Conservation (phyloP, 2,113 vertebrate species). For the Motacilla tschutschensis region DNA sequence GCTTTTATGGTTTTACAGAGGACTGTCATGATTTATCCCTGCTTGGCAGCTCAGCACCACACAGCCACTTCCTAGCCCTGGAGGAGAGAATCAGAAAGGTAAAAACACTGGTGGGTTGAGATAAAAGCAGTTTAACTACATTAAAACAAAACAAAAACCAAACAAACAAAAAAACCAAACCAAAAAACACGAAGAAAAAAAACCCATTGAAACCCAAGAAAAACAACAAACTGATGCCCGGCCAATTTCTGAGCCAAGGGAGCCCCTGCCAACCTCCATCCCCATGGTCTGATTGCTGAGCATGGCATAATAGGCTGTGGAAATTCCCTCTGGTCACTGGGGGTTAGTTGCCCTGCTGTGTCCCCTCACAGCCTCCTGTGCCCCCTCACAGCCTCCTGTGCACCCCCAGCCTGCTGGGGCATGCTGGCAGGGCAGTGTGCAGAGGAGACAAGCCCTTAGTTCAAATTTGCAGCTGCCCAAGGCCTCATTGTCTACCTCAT, state of each 20-base stretch:
- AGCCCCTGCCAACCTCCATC: neutral
- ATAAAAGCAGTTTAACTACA: neutral
- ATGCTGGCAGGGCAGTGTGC: fast-evolving
- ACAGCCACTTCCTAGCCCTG: neutral
- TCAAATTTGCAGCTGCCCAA: neutral
- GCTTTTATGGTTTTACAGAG: neutral
- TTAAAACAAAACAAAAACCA: neutral
- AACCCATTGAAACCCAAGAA: neutral
- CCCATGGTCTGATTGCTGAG: neutral
- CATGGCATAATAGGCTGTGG: fast-evolving
- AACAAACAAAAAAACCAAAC: neutral
- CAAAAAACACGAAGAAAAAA: neutral
- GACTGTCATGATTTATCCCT: neutral
- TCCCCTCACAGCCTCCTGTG: neutral
- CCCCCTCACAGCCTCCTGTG: neutral
- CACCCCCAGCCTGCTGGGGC: neutral
- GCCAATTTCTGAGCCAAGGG: neutral
- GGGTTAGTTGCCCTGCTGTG: neutral
- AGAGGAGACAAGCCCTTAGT: neutral
- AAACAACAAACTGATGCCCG: neutral
- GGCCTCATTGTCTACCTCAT: neutral
- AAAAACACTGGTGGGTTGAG: neutral
- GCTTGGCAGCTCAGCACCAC: neutral
- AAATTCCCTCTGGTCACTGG: neutral
- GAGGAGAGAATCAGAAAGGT: neutral